Evolutionary conservation across 2,113 vertebrate genomes (phyloP), one percentile per base, ranked within the genome.

Genomic region (Sinocyclocheilus maitianheensis): DNA sequence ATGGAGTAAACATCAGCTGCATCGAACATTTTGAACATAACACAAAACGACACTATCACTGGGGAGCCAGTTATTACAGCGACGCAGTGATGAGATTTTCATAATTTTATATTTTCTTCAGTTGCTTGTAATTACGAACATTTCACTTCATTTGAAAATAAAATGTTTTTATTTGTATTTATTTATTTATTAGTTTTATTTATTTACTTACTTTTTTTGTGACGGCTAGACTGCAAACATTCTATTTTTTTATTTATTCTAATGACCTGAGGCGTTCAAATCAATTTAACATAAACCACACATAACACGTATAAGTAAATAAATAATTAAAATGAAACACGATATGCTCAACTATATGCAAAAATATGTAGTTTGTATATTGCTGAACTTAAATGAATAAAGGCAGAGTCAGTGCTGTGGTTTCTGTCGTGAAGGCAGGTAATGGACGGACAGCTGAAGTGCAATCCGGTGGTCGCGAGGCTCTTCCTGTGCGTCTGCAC

Each of bases 401-500:
- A 77, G 5, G 24, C 26, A 2, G 26, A 22, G 77, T 6, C 18
- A 75, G n/a, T 48, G 37, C 5, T 75, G 43, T 48, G 11, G 11
- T 55, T 30, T 77, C 22, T 77, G 37, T 78, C 40, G 22, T 53
- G 37, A 69, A 48, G 60, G 16, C 84, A 69, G 78, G 78, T 87
- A 87, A 76, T 69, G 43, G 86, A 30, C 16, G 16, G 71, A 78
- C 82, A 72, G 83, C 26, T 85, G 71, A 88, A 86, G 67, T 43
- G 30, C 58, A n/a, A 84, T 84, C 82, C 37, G 78, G 62, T 48
- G 60, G 62, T 60, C 51, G 77, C 72, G 43, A 48, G 72, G 4
- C 72, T 48, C 89, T 92, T 90, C 92, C 92, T 92, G 91, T 91
- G 81, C 71, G 5, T 92, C 94, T 93, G 86, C 0, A 87, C 93